phyloP scores from a whole-genome alignment of 2,888 invertebrate genomes.

The Hydroisotoma schaefferi region DNA sequence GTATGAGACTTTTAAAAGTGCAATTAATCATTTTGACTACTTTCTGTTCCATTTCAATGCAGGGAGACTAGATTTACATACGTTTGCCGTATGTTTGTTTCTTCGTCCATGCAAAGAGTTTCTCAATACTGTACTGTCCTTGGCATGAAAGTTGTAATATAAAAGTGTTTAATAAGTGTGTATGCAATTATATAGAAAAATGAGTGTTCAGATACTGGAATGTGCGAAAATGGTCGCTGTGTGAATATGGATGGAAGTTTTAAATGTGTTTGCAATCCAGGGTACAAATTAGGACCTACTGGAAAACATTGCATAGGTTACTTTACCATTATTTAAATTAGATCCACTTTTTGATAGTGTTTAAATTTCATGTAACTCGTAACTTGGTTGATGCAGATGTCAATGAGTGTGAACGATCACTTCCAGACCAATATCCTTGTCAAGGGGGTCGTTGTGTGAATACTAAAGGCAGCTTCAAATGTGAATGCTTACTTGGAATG shows the following conservation, averaged over 20 bases:
- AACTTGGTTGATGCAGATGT: constrained; percentile 57
- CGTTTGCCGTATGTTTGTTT: no score
- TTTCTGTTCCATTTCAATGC: no score
- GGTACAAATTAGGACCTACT: constrained; percentile 62
- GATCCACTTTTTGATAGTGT: background rate
- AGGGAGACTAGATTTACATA: no score
- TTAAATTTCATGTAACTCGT: constrained; percentile 4
- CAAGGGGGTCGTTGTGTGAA: constrained; percentile 67
- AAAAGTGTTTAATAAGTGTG: no score
- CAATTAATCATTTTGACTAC: no score
- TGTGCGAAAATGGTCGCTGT: constrained; percentile 66
- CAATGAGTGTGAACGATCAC: constrained; percentile 65
- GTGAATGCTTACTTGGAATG: constrained; percentile 66
- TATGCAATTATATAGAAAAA: constrained; percentile 30
- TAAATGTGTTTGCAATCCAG: constrained; percentile 65
- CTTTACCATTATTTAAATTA: background rate
- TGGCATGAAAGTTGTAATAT: no score
- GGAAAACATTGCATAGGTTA: constrained; percentile 63
- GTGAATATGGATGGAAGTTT: constrained; percentile 69
- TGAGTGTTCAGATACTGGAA: constrained; percentile 52
- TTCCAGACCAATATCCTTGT: constrained; percentile 62
- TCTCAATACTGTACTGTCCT: no score
- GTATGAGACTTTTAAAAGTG: constrained; percentile 56
- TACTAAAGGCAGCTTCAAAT: constrained; percentile 66
- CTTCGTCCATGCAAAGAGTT: no score